phyloP scores from a whole-genome alignment of 2,797 vertebrate genomes.

The Enteromius afrohamiltoni region DNA sequence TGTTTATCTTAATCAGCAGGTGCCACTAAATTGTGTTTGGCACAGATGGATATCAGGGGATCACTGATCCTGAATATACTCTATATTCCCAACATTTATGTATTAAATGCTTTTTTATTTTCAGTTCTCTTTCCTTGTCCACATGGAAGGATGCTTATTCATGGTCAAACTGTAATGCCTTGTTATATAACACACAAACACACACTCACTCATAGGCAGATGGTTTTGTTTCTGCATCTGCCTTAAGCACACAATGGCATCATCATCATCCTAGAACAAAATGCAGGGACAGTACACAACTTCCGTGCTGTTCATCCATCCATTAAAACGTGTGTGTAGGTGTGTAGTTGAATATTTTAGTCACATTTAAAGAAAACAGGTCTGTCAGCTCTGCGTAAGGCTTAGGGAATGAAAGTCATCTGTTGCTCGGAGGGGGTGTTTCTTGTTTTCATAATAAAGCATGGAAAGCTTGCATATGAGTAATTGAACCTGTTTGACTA shows the following conservation, averaged over 20 bases:
- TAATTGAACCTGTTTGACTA: constrained; percentile 35
- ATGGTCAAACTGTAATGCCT: constrained; percentile 5
- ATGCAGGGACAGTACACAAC: constrained; percentile 20
- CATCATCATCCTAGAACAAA: constrained; percentile 43
- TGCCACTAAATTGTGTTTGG: background rate
- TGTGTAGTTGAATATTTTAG: constrained; percentile 37
- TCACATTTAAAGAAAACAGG: constrained; percentile 34
- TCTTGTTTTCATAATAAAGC: constrained; percentile 16
- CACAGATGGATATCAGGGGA: constrained; percentile 18
- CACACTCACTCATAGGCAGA: constrained; percentile 26
- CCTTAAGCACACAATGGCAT: constrained; percentile 23
- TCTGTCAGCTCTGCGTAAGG: constrained; percentile 35
- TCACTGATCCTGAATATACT: constrained; percentile 31
- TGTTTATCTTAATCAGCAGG: constrained; percentile 21
- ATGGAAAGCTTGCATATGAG: constrained; percentile 7
- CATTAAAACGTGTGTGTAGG: constrained; percentile 48
- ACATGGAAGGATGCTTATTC: constrained; percentile 15
- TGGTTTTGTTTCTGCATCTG: constrained; percentile 16
- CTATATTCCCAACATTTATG: background rate
- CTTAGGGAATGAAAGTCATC: constrained; percentile 9
- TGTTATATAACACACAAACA: constrained; percentile 37
- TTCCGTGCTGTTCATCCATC: background rate
- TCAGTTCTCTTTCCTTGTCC: constrained; percentile 7
- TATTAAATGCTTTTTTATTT: background rate
- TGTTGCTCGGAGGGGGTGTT: constrained; percentile 19